Evolutionary conservation across 2,797 vertebrate genomes (phyloP), one percentile per base, ranked within the genome.

Genomic region (Lacerta agilis): DNA sequence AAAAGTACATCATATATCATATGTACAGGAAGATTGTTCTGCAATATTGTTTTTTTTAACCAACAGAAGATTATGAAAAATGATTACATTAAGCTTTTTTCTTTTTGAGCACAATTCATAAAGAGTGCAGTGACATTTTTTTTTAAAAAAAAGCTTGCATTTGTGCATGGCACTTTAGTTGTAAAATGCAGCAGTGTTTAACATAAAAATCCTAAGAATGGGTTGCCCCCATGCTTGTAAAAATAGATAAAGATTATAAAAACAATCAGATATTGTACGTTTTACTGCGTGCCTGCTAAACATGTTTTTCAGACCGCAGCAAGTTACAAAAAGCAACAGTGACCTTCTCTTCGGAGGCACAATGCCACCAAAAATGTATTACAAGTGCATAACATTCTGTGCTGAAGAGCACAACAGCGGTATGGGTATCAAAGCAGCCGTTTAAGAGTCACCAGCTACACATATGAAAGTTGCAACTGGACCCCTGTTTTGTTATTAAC

Each of bases 211-310:
- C 33, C 27, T 27, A 92, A 77, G 2, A 0, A 29, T 20, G 64
- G 72, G 29, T 91, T 73, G 49, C 58, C 29, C 78, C 7, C 49
- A 61, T 84, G 61, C 83, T 15, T 86, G 76, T 66, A 91, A 86
- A 90, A 58, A 5, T 72, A 90, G 76, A 2, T 1, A 15, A 55
- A 38, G 7, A 73, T 33, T 36, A 55, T 29, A 6, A 25, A 71
- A 85, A 9, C 43, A 66, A 85, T 71, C 27, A 66, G 84, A 90
- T 86, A 88, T 7, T 61, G 81, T 13, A 76, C 2, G 79, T 89
- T 83, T 87, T 87, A 87, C 43, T 88, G 61, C 13, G 91, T 49
- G 1, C 25, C 38, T 87, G 45, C 89, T 90, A 88, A 90, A 86
- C 84, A 92, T 67, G 61, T 25, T 7, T 83, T 83, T 77, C 15